Evolutionary conservation across 23 tunicate species (phyloP), one percentile per base, ranked within the genome.

Genomic region (Trididemnum nubilum): DNA sequence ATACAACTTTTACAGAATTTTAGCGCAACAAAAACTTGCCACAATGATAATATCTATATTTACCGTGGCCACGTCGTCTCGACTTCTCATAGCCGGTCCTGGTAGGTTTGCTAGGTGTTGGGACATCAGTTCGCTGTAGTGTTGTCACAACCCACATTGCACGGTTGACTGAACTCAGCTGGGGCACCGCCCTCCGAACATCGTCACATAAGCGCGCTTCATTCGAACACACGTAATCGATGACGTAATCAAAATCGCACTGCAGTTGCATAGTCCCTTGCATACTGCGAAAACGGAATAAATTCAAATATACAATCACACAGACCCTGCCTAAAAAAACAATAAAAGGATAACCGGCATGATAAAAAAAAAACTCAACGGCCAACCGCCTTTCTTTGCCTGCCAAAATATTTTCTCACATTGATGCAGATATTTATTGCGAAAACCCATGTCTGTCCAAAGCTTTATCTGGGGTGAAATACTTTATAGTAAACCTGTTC

Each of bases 231-330:
- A 87, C 78, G 76, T 69, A 87, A 34, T 87, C 86, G 9, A 83
- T 31, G 35, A 93, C 65, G 61, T 63, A 49, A 2, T 91, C 83
- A 19, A 93, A 81, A 65, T 93, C 98, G 9, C 80, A 75, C 25
- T 74, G 86, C 37, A 93, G 60, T 50, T 93, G 92, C 74, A 88
- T 15, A 3, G 92, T 92, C 1, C 93, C 98, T 80, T 93, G 89
- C 21, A 85, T 81, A 36, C 93, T 93, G 87, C 1, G 32, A 71
- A n/a, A n/a, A 49, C 57, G 18, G 57, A 26, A 78, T 12, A 25
- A 75, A 39, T 18, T 40, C 4, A 21, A 27, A 27, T 75, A 18
- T 75, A 49, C 12, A 49, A 49, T 49, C 18, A 49, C 12, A 49
- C 57, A 49, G 18, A 49, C 57, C 18, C 57, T 12, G 18, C 18